Conservation (phyloP, 1,140 invertebrate species). For the Brachionus manjavacas region DNA sequence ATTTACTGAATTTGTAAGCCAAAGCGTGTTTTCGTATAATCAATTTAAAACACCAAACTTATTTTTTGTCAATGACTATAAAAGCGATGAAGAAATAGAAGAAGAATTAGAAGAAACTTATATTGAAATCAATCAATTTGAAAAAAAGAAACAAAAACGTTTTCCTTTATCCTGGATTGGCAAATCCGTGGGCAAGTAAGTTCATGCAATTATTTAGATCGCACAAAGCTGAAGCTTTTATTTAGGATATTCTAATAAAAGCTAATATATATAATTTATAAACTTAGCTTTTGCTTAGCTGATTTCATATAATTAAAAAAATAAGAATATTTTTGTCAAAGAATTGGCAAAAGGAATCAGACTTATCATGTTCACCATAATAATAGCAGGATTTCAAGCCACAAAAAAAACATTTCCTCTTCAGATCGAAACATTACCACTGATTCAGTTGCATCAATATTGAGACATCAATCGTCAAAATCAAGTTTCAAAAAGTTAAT, state of each 20-base stretch:
- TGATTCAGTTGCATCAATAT: neutral
- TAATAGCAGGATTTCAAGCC: neutral
- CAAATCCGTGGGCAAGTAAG: slow-evolving; percentile 2
- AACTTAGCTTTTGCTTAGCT: no score
- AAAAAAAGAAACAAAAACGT: neutral
- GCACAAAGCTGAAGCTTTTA: neutral
- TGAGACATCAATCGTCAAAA: neutral
- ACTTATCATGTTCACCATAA: neutral
- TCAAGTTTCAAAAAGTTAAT: neutral
- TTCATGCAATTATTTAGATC: neutral
- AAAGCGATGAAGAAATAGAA: neutral
- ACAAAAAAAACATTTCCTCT: neutral
- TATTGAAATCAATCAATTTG: neutral
- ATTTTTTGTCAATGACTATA: neutral
- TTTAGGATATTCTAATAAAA: no score
- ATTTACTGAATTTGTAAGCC: neutral
- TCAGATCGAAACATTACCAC: neutral
- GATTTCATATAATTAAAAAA: no score
- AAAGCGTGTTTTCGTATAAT: neutral
- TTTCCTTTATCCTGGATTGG: neutral
- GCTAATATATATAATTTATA: no score
- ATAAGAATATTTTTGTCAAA: neutral
- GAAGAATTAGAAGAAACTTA: neutral
- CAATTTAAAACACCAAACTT: neutral
- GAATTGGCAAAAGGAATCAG: neutral